Conservation (phyloP, 2,797 vertebrate species). For the Microctenopoma steveboyesi region DNA sequence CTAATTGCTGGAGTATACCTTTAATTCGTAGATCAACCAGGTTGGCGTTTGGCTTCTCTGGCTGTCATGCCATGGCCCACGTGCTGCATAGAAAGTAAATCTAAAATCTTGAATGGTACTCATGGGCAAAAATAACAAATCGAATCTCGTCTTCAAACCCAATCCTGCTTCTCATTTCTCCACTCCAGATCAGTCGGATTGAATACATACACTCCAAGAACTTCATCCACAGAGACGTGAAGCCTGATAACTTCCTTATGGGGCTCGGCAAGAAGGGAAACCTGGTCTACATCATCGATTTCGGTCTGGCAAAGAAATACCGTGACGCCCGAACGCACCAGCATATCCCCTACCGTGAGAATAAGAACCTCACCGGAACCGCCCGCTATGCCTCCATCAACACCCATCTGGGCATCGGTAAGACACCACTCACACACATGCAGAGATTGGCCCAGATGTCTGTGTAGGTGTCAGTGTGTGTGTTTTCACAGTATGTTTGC, state of each 20-base stretch:
- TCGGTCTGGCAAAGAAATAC: constrained; percentile 97
- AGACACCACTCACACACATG: constrained; percentile 45
- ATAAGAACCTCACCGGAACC: constrained; percentile 97
- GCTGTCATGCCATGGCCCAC: no score
- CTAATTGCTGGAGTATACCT: not conserved
- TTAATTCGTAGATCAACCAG: not conserved
- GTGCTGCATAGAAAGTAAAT: not conserved
- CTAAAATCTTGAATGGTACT: not conserved
- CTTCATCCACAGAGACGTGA: constrained; percentile 98
- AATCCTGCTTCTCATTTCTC: not conserved
- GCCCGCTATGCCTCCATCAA: constrained; percentile 98
- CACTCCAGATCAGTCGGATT: constrained; percentile 92
- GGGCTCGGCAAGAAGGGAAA: constrained; percentile 97
- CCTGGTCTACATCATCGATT: constrained; percentile 97
- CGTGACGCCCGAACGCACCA: constrained; percentile 96
- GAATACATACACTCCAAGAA: constrained; percentile 99
- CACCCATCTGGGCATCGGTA: constrained; percentile 96
- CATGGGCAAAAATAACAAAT: not conserved
- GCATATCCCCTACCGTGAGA: constrained; percentile 97
- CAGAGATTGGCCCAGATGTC: not conserved
- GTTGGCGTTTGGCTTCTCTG: not conserved
- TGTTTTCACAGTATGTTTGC: constrained; percentile 3
- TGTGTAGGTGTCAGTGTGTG: constrained; percentile 18
- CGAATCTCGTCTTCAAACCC: not conserved
- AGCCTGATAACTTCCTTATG: constrained; percentile 98